Evolutionary conservation across 2,797 vertebrate species (phyloP), one percentile per base, ranked within the genome.

Genomic region (Serranus cabrilla): DNA sequence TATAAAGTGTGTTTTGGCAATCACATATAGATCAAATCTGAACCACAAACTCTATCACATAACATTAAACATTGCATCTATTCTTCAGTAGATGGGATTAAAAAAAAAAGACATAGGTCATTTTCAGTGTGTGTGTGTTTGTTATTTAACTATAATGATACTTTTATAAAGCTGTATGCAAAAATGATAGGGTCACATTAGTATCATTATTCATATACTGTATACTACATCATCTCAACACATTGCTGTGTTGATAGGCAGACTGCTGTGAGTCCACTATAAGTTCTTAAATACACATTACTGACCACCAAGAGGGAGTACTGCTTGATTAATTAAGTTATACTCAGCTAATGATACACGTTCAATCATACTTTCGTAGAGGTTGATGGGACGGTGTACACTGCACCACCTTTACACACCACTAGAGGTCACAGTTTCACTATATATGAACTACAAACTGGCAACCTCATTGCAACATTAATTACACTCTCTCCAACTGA

Each of bases 351-450:
- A 51, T 46, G 10, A 21, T 42, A 37, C 14, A 68, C 16, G 9
- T 16, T 18, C 8, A 21, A 4, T 39, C 9, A 11, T 7, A 21
- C 2, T 7, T 23, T 18, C 11, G 18, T 4, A 0, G 34, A 47
- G 2, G 13, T 1, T 37, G 4, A 42, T 27, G 21, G 2, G 18
- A 18, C n/a, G 17, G 18, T 20, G 62, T 16, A 9, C 13, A 51
- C 23, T 77, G 37, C 57, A 72, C 25, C 46, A 11, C 37, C 4
- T 46, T 16, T 31, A 4, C 16, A 43, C 17, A 18, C 83, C 92
- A 90, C 89, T 79, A 93, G 94, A 91, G 86, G 92, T 78, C 91
- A 73, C 54, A 61, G 71, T 92, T 91, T 69, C 2, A 69, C 34
- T 52, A 71, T 57, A 1, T 73, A 76, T 86, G 46, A 67, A 67